A percentile compares a stretch with the other conserved stretches of the same genome.
Evolutionary conservation across 1,140 invertebrate genomes (phyloP).

Genomic region (Metaphire vulgaris): DNA sequence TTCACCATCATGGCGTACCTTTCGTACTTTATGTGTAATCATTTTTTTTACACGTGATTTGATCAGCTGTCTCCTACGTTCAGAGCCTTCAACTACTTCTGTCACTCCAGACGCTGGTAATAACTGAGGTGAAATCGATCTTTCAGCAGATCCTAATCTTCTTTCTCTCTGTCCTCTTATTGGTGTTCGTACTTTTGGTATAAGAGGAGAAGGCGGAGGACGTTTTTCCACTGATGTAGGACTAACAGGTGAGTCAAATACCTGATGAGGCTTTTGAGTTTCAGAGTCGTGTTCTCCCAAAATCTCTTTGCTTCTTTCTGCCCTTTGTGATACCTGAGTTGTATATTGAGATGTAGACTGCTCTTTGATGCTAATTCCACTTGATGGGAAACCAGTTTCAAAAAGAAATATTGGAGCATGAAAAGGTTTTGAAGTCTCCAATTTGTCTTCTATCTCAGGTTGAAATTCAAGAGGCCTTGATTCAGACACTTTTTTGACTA

Average conservation of each 20-base stretch:
- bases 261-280: neutral
- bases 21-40: conserved; percentile 22
- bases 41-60: conserved; percentile 15
- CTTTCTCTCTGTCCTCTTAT: neutral
- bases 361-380: neutral
- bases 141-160: neutral
- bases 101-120: neutral
- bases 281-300: neutral
- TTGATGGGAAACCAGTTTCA: neutral
- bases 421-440: no score
- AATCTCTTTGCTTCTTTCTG: neutral
- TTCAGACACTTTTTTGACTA: no score
- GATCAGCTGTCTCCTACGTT: conserved; percentile 11
- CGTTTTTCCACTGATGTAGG: neutral
- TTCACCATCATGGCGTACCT: conserved; percentile 22
- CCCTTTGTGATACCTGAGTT: neutral
- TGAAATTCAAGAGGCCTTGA: no score
- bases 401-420: neutral
- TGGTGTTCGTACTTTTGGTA: neutral
- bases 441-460: no score
- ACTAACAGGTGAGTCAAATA: no score
- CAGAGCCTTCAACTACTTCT: neutral
- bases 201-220: neutral
- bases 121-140: neutral
- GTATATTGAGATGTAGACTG: neutral